Base-by-base conservation (phyloP, 2,113 vertebrate species). In the Toxostoma redivivum region DNA sequence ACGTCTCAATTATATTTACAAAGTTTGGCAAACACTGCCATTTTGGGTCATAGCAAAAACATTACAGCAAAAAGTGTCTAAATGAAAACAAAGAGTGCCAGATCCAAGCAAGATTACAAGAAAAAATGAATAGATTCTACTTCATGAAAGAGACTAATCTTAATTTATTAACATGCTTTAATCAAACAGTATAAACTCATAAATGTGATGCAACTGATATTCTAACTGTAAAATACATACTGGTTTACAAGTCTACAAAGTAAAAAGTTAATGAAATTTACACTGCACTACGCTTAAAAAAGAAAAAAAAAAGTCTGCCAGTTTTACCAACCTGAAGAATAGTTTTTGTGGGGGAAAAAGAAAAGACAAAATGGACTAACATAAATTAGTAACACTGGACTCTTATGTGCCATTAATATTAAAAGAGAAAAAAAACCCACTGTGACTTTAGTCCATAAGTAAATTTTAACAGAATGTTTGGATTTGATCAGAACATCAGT, bases 61-160 rank as follows among this genome's bases (percentile, higher is more conserved):
- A 64, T 37, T 53, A 62, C 35, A 80, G 42, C 40, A 62, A 69
- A 66, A 61, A 45, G 37, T 44, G 15, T 33, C n/a, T 24, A 51
- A 65, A 69, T 15, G 20, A 73, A 78, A 87, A 81, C 11, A 94
- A 51, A 84, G 85, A 16, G 12, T 0, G 0, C 7, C 62, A 60
- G 37, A 65, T 65, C 56, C 45, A 78, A 70, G n/a, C 22, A 78
- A 71, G 44, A n/a, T 10, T 56, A 72, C 25, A 51, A 35, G 38
- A n/a, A 88, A 90, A 61, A 28, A 1, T 0, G 0, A 45, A 23
- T 3, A 12, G 30, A 71, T 35, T 42, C 40, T 14, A 58, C 11
- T 48, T 57, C 12, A 18, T 40, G 38, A 47, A 30, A 57, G 24
- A 64, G 8, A 66, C 8, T 3, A 47, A 45, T 45, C 25, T 57